Conservation (phyloP, 2,888 invertebrate species). For the Drosophila anomalipes region DNA sequence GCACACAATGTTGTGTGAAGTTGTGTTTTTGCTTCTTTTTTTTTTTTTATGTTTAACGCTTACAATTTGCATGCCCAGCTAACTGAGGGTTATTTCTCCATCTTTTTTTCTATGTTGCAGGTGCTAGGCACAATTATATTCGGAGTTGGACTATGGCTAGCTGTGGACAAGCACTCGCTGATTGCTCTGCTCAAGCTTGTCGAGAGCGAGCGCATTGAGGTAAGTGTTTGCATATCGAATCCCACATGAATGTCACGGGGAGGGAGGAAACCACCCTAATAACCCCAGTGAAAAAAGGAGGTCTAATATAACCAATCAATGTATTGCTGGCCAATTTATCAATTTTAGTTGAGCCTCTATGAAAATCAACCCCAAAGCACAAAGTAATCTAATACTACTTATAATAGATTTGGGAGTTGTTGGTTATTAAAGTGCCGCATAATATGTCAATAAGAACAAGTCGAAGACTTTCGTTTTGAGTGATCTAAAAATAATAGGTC, state of each 20-base stretch:
- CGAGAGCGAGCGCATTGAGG: conserved; percentile 87
- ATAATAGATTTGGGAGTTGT: neutral
- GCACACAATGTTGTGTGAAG: conserved; percentile 44
- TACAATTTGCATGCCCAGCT: conserved; percentile 46
- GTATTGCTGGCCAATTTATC: conserved; percentile 18
- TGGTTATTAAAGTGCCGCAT: neutral
- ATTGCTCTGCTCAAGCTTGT: conserved; percentile 87
- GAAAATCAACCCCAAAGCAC: conserved; percentile 37
- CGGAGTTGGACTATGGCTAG: conserved; percentile 89
- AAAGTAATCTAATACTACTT: neutral
- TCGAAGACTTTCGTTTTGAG: neutral
- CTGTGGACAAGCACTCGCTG: conserved; percentile 89
- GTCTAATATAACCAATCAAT: conserved; percentile 20
- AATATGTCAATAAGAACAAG: conserved; percentile 16
- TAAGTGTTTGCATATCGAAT: conserved; percentile 83
- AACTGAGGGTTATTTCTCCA: conserved; percentile 28
- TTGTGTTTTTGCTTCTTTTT: conserved; percentile 21
- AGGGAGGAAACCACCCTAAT: conserved; percentile 32
- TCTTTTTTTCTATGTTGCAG: conserved; percentile 65
- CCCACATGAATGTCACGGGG: conserved; percentile 43
- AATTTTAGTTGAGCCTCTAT: neutral
- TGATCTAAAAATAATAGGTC: neutral
- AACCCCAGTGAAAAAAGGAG: neutral
- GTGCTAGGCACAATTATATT: conserved; percentile 88
- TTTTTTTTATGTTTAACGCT: conserved; percentile 29